Base-by-base conservation (phyloP, 2,888 invertebrate species). In the Sesia bembeciformis region DNA sequence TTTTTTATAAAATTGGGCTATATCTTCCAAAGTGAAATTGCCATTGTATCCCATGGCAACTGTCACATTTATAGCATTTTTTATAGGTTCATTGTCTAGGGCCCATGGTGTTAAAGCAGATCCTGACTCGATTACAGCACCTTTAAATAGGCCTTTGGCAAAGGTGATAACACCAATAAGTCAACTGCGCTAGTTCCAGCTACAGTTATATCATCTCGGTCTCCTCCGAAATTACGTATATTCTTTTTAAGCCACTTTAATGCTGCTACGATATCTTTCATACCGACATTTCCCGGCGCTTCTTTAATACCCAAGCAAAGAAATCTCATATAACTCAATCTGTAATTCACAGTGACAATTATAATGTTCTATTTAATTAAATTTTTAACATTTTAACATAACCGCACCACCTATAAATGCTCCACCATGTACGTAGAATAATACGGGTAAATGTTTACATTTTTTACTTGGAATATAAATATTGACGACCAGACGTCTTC, bases 181-280 rank as follows among this genome's bases (percentile, higher is more conserved):
- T 56, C 57, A 8, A 57, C 55, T 3, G 62, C 62, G 39, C 61
- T 62, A 51, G 58, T 57, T 3, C 64, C 64, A 40, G 59, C 62
- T 4, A 64, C 5, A 2, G 64, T 62, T 40, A 64, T 56, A 49
- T 54, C 55, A 39, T 54, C 41, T 3, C 57, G 56, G 52, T 64
- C 59, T 1, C 64, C 64, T 4, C 64, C 64, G 38, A 64, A 64
- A 4, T 56, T 40, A 5, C 39, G 41, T 8, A 64, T 62, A 40
- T 64, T 64, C 7, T 51, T 58, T 52, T 63, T 54, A 0, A 64
- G 57, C 64, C 64, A 64, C 40, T 54, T 53, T 5, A 64, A 53
- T 5, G 60, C 62, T 39, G 61, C 61, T 4, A 54, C 52, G 49
- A 63, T 62, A 55, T 64, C 64, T 58, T 60, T 61, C 23, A 64